A percentile compares a stretch with the other conserved stretches of the same genome.
Conservation (phyloP, 2,888 invertebrate genomes). For the Hydriomena furcata region DNA sequence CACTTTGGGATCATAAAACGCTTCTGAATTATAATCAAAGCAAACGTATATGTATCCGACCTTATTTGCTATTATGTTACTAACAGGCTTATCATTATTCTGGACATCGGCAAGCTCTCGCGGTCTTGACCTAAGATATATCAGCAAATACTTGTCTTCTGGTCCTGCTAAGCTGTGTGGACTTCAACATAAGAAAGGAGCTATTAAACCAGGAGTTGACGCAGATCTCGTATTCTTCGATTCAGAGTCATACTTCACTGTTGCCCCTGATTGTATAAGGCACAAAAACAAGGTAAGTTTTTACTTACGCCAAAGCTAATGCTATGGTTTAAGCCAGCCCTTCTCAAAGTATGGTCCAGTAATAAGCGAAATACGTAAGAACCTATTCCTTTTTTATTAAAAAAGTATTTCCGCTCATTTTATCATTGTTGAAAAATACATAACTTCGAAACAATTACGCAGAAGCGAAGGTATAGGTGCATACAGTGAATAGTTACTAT, state of each 20-base stretch:
- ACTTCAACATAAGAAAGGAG: conserved; percentile 84
- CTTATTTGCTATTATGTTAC: conserved; percentile 6
- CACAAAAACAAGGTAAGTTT: conserved; percentile 86
- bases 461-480: too few species aligned
- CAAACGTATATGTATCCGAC: background rate
- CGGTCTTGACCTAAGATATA: conserved; percentile 77
- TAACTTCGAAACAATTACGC: too few species aligned
- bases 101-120: conserved; percentile 86
- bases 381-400: too few species aligned
- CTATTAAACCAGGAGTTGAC: conserved; percentile 84
- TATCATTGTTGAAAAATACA: too few species aligned
- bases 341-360: too few species aligned
- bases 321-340: too few species aligned
- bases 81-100: conserved; percentile 85
- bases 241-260: conserved; percentile 84
- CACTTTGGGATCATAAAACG: too few species aligned
- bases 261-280: conserved; percentile 83
- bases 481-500: too few species aligned
- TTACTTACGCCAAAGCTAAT: too few species aligned
- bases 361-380: too few species aligned
- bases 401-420: too few species aligned
- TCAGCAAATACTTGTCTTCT: conserved; percentile 84
- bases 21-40: background rate
- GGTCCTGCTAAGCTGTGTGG: conserved; percentile 86
- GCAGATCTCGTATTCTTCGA: conserved; percentile 90